These are phyloP conservation scores for Drosophila parvula DNA, from an alignment of 1,140 invertebrate species.

Conservation along the genomic window DNA sequence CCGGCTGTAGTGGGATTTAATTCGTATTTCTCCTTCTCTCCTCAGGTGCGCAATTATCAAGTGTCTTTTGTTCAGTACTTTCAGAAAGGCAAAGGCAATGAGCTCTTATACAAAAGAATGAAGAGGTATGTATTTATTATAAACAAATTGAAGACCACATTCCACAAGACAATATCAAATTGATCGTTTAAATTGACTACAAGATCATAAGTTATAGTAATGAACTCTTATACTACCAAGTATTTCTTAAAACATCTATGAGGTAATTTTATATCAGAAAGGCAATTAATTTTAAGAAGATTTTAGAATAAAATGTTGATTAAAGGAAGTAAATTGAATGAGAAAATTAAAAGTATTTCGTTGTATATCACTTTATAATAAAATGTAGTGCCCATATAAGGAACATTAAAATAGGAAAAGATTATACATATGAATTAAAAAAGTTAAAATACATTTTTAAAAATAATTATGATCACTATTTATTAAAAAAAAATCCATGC, in stretches of 20 bases:
- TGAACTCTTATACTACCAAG: not conserved
- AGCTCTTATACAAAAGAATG: conserved; percentile 22
- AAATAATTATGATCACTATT: no score
- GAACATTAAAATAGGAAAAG: no score
- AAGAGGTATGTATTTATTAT: conserved; percentile 3
- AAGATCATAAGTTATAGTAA: not conserved
- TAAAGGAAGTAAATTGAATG: not conserved
- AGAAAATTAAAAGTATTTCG: no score
- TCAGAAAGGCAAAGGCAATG: conserved; percentile 6
- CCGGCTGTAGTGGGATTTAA: conserved; percentile 32
- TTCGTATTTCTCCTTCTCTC: conserved; percentile 38
- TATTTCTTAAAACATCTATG: not conserved
- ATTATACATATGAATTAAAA: not conserved
- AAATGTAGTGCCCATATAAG: no score
- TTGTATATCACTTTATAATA: no score
- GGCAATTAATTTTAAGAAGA: no score
- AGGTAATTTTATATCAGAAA: no score
- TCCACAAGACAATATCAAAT: not conserved
- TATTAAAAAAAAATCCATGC: no score
- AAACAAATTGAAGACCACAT: no score
- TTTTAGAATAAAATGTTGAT: no score
- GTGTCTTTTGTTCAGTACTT: conserved; percentile 53
- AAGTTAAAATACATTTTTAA: no score
- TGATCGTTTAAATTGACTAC: not conserved
- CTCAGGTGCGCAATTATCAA: conserved; percentile 76